phyloP scores from a whole-genome alignment of 2,888 invertebrate species.

The Caenorhabditis sp. region DNA sequence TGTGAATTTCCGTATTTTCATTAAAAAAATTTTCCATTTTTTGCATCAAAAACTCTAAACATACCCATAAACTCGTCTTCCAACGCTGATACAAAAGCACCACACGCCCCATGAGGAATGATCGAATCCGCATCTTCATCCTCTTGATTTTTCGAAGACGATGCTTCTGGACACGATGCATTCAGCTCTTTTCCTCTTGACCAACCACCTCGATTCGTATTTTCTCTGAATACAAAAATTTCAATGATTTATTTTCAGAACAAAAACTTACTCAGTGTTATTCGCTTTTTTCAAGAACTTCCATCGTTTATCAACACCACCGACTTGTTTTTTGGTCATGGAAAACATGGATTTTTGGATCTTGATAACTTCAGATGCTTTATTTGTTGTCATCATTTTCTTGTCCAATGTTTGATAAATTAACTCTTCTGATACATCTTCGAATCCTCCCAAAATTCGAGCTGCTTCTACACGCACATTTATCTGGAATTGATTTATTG shows the following conservation, averaged over 20 bases:
- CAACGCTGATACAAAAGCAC: conserved; percentile 95
- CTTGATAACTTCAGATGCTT: conserved; percentile 71
- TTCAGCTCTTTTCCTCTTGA: conserved; percentile 48
- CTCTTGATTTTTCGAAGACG: conserved; percentile 8
- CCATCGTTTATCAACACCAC: conserved; percentile 15
- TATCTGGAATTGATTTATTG: conserved; percentile 12
- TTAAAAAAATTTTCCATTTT: background rate
- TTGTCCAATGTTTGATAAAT: conserved; percentile 95
- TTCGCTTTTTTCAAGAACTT: conserved; percentile 19
- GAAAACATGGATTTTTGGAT: conserved; percentile 33
- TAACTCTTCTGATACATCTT: conserved; percentile 85
- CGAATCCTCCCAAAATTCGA: conserved; percentile 79
- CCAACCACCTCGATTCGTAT: conserved; percentile 33
- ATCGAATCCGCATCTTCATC: conserved; percentile 80
- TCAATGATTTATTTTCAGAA: background rate
- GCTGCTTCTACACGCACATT: conserved; percentile 69
- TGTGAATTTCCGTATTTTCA: too few species aligned
- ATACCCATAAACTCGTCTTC: conserved; percentile 92
- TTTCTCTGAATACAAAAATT: background rate
- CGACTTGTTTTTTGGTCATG: conserved; percentile 15
- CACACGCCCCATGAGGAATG: conserved; percentile 92
- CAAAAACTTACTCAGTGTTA: background rate
- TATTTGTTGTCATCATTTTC: conserved; percentile 93
- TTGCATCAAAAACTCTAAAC: conserved; percentile 20
- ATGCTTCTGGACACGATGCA: conserved; percentile 25